Evolutionary conservation across 2,888 invertebrate species (phyloP), one percentile per base, ranked within the genome.

Genomic region (Carterocephalus palaemon): DNA sequence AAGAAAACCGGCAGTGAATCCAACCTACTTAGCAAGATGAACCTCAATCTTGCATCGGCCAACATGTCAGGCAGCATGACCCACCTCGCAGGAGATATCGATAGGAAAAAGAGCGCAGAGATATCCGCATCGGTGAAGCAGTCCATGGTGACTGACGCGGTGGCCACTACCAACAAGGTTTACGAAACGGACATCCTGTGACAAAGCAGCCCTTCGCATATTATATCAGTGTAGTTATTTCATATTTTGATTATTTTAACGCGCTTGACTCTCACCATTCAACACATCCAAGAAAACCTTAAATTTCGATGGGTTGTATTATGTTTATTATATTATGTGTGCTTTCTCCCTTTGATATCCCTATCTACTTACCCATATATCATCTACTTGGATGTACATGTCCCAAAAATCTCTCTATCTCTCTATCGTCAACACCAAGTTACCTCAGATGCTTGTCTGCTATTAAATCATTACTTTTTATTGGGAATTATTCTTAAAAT

Each of bases 101-200:
- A 59, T n/a, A 49, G 49, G 10, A 57, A 48, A 5, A 51, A 33
- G 16, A 36, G 39, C 33, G 22, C 16, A 9, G 54, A 51, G 2
- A 42, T 49, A 13, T 33, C 47, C 7, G 12, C 29, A 12, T 23
- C 58, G 34, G 46, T 60, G 5, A 29, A 47, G 34, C 50, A 53
- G n/a, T 50, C 53, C 41, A 61, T 60, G 36, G 65, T 57, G 24
- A 15, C 62, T 4, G 74, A 75, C 19, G 47, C 69, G 24, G 69
- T 71, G 32, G 88, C 91, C 54, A 92, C 92, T 48, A 92, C 91
- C 36, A 93, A 90, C 69, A 94, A 95, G 83, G 92, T 95, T 60
- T 96, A 96, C 80, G 96, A 96, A 88, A 96, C 96, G 59, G 96
- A 96, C 78, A 96, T 96, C 88, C 94, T 96, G 90, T 96, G 94